Evolutionary conservation across 2,888 invertebrate genomes (phyloP), one percentile per base, ranked within the genome.

Genomic region (Leptarthrus brevirostris): DNA sequence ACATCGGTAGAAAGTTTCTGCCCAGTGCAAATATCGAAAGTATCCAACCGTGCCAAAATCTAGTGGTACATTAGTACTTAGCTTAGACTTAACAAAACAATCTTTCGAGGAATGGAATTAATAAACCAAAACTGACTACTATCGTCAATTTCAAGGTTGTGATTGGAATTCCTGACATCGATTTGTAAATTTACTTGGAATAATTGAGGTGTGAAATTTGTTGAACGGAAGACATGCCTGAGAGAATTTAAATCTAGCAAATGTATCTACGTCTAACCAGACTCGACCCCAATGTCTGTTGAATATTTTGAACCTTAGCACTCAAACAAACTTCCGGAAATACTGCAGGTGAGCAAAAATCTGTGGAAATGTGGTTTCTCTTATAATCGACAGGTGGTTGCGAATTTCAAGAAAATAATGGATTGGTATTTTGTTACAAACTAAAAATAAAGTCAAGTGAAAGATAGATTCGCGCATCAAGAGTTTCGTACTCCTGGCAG

Each of bases 131-230:
- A 3, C 12, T 12, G 30, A 30, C 4, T 14, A 44, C 44, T 49
- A 20, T 12, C 49, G 49, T 14, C 16, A 12, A 20, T 49, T 20
- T 44, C 44, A 44, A 44, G 44, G 44, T 44, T 49, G 16, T 5
- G 18, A n/a, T 20, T 20, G 49, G 49, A 49, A 49, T 49, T 3
- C n/a, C 18, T 49, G 64, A 47, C 64, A 61, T 44, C 26, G n/a
- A 20, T 66, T 47, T 14, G 26, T 26, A 47, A 66, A 8, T 47
- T 24, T 24, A 44, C 64, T 24, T 66, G 64, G 44, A 26, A 66
- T 66, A 66, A 66, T 66, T 66, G 14, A 44, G 47, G 64, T 66
- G 47, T 47, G 47, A 66, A 66, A 66, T 66, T 66, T 66, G 12
- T 66, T 44, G 61, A 40, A 40, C 26, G 44, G 22, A 64, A 64